Base-by-base conservation (phyloP, 2,113 vertebrate genomes). In the Chaetodon auriga region DNA sequence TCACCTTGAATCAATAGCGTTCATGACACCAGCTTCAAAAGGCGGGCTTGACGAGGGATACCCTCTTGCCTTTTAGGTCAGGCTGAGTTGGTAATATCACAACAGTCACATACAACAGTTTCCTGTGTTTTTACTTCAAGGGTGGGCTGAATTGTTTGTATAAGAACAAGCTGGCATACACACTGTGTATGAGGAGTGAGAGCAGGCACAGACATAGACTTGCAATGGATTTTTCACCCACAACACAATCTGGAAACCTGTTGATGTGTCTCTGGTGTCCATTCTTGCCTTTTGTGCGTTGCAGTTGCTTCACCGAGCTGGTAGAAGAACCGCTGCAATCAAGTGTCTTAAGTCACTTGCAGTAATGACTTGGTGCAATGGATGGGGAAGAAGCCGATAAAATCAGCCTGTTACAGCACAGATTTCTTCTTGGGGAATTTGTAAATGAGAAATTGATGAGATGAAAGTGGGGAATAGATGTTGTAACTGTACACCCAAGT, bases 381-480 rank as follows among this genome's bases (percentile, higher is more conserved):
- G 36, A 51, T 23, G 1, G 21, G 21, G 19, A 68, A 43, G 51
- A 51, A 21, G 43, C 36, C 38, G 14, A 72, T 64, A 11, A 45
- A 45, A 80, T 64, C 49, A 25, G 18, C 25, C 30, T 43, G 30
- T 68, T 36, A 19, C 18, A n/a, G 49, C 30, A 38, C 18, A 30
- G 35, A 65, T 65, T 45, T 53, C 5, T 53, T 78, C 36, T 69
- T 71, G 62, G 53, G 76, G 45, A 82, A n/a, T 69, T 80, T 72
- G 51, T 61, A 51, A 73, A 46, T 35, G 25, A 63, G 48, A 71
- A 71, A 55, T 38, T 54, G 36, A 70, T 71, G n/a, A 74, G 57
- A 48, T 48, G 57, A 63, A 68, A 64, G 21, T 30, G 8, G 16
- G 48, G 30, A 43, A 57, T n/a, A 6, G 7, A 60, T n/a, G 14